Conservation (phyloP, 2,888 invertebrate species). For the Chouioia cunea region DNA sequence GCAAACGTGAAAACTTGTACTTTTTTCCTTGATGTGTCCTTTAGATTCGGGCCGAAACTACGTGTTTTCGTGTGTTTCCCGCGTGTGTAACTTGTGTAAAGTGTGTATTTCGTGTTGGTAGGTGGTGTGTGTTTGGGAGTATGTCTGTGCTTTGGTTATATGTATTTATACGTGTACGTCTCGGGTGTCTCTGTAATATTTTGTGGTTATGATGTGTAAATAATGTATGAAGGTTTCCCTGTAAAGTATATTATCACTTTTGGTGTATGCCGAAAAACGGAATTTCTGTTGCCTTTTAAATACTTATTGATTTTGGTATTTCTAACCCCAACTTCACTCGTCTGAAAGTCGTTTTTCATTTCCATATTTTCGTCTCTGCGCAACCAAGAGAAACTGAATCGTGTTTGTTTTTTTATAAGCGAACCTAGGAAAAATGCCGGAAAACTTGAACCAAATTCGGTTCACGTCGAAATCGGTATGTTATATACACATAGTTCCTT, state of each 20-base stretch:
- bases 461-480: slow-evolving; percentile 58
- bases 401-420: slow-evolving; percentile 53
- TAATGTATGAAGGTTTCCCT: slow-evolving; percentile 46
- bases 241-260: slow-evolving; percentile 52
- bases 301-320: slow-evolving; percentile 37
- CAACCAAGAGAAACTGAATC: slow-evolving; percentile 58
- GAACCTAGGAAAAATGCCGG: slow-evolving; percentile 62
- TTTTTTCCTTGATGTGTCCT: slow-evolving; percentile 67
- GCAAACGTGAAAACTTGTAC: slow-evolving; percentile 68
- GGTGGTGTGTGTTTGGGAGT: slow-evolving; percentile 43
- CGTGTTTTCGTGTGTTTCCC: slow-evolving; percentile 56
- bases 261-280: slow-evolving; percentile 63
- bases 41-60: slow-evolving; percentile 67
- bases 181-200: slow-evolving; percentile 33
- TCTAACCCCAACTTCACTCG: slow-evolving; percentile 51
- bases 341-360: slow-evolving; percentile 50
- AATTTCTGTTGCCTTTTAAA: slow-evolving; percentile 56
- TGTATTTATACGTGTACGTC: slow-evolving; percentile 37
- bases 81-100: slow-evolving; percentile 38
- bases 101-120: slow-evolving; percentile 29
- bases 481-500: slow-evolving; percentile 52
- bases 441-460: slow-evolving; percentile 57
- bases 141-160: slow-evolving; percentile 9
- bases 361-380: slow-evolving; percentile 62
- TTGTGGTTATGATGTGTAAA: slow-evolving; percentile 41